Evolutionary conservation across 2,888 invertebrate genomes (phyloP).

Genomic region (Tenthredo scrophulariae): DNA sequence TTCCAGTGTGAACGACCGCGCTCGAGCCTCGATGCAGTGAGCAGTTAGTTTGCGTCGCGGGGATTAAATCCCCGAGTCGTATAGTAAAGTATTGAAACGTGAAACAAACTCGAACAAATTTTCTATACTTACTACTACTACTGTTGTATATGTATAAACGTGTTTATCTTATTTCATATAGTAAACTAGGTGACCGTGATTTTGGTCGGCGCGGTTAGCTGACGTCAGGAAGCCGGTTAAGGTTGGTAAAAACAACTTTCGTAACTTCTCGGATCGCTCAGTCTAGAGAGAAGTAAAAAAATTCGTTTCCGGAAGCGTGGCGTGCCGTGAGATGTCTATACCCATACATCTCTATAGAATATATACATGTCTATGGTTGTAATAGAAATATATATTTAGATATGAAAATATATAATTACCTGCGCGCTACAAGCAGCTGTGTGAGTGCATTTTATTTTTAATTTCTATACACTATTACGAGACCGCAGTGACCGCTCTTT

Average conservation of each 20-base stretch:
- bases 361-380: neutral
- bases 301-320: neutral
- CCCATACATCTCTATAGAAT: neutral
- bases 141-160: neutral
- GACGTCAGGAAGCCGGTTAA: constrained; percentile 39
- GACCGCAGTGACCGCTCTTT: neutral
- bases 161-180: neutral
- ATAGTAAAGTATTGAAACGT: constrained; percentile 1
- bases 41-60: neutral
- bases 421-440: neutral
- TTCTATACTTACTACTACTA: neutral
- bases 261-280: neutral
- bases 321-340: neutral
- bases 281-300: neutral
- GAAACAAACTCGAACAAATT: neutral
- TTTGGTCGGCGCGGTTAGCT: constrained; percentile 16
- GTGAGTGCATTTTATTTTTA: neutral
- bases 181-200: constrained; percentile 40
- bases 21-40: constrained; percentile 19
- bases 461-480: neutral
- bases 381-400: neutral
- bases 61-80: neutral
- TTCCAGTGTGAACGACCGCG: constrained; percentile 43
- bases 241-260: constrained; percentile 35
- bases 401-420: neutral